Evolutionary conservation across 1,140 invertebrate species (phyloP).

Genomic region (Eumeta japonica): DNA sequence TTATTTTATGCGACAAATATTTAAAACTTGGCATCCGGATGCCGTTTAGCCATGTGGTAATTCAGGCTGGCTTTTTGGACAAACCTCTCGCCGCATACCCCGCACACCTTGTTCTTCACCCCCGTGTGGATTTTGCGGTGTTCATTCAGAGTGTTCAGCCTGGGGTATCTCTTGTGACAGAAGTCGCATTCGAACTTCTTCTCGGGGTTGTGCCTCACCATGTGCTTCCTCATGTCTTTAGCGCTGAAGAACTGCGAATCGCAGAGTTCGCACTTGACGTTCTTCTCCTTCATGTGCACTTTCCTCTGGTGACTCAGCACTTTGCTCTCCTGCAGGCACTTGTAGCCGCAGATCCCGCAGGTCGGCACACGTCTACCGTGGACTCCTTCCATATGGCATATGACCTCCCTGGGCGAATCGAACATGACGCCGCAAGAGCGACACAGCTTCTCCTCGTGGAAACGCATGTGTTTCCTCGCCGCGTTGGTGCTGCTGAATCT

Average conservation of each 20-base stretch:
- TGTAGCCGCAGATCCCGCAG: constrained; percentile 21
- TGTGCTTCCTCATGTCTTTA: constrained; percentile 39
- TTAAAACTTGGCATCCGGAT: too few species aligned
- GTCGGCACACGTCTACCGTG: constrained; percentile 19
- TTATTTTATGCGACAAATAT: too few species aligned
- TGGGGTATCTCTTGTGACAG: constrained; percentile 41
- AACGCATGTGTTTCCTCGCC: too few species aligned
- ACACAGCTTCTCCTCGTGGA: too few species aligned
- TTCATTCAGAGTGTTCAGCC: constrained; percentile 57
- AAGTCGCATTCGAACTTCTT: constrained; percentile 42
- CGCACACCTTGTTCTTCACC: constrained; percentile 73
- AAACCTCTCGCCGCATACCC: constrained; percentile 77
- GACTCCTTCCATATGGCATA: constrained; percentile 18
- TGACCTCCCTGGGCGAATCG: too few species aligned
- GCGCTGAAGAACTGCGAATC: constrained; percentile 41
- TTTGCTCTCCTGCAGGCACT: constrained; percentile 18
- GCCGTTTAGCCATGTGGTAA: constrained; percentile 44
- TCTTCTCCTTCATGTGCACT: constrained; percentile 38
- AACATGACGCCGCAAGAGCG: too few species aligned
- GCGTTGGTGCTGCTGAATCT: too few species aligned
- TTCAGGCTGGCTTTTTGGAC: constrained; percentile 59
- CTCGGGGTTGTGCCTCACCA: constrained; percentile 38
- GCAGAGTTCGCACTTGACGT: constrained; percentile 32
- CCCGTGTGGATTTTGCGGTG: constrained; percentile 77
- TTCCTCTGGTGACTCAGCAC: constrained; percentile 24